These are phyloP conservation scores for Indicator indicator DNA, from an alignment of 2,113 vertebrate species.

Conservation along the genomic window DNA sequence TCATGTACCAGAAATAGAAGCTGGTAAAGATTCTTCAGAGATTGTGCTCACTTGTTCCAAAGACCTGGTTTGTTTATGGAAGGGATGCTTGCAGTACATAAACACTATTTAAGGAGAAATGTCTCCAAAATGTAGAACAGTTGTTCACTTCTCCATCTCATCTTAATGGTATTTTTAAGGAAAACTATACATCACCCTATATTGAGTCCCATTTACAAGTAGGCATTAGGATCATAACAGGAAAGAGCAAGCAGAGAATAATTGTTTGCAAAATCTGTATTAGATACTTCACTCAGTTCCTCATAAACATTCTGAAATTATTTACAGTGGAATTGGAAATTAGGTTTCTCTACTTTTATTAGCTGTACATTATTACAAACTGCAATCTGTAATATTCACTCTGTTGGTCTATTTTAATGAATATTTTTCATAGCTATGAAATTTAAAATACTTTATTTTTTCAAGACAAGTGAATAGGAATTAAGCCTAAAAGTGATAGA, in stretches of 20 bases:
- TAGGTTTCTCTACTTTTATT: not conserved
- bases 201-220: not conserved
- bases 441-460: not conserved
- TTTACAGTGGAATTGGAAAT: not conserved
- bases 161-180: slow-evolving; percentile 49
- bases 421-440: not conserved
- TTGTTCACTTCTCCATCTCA: slow-evolving; percentile 42
- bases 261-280: not conserved
- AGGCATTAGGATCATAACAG: not conserved
- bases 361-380: not conserved
- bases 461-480: not conserved
- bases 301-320: not conserved
- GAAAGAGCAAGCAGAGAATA: not conserved
- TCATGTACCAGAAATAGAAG: slow-evolving; percentile 63
- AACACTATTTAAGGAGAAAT: slow-evolving; percentile 68
- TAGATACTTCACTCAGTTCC: not conserved
- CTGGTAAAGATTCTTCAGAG: slow-evolving; percentile 72
- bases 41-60: slow-evolving; percentile 69
- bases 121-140: slow-evolving; percentile 50
- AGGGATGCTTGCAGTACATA: slow-evolving; percentile 62
- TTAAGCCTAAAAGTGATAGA: not conserved
- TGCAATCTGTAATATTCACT: not conserved
- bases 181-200: not conserved
- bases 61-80: slow-evolving; percentile 69
- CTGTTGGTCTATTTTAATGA: not conserved